A percentile compares a stretch with the other conserved stretches of the same genome.
phyloP scores from a whole-genome alignment of 2,113 vertebrate genomes.

The Chitala chitala region DNA sequence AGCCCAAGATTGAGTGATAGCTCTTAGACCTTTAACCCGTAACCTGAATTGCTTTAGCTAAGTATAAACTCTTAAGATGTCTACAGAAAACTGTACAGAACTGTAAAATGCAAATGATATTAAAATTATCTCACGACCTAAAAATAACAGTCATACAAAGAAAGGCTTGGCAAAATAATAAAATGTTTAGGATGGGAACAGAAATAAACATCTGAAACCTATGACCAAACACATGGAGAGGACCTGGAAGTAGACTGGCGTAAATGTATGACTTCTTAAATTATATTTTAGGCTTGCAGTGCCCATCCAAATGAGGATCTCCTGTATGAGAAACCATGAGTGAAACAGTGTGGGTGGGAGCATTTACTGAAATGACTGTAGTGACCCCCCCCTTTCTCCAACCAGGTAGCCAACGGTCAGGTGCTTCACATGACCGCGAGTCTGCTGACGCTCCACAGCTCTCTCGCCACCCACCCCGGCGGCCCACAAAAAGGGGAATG shows the following conservation, averaged over 20 bases:
- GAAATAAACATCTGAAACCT: not conserved
- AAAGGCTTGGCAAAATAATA: not conserved
- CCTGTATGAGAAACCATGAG: not conserved
- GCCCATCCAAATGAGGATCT: slow-evolving; percentile 14
- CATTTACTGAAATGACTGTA: not conserved
- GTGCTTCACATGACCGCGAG: not conserved
- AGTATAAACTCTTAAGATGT: no score
- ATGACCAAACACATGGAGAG: not conserved
- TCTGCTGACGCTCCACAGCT: not conserved
- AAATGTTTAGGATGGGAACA: not conserved
- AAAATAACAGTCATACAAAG: not conserved
- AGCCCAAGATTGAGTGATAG: no score
- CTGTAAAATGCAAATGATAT: no score
- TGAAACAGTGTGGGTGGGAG: slow-evolving; percentile 12
- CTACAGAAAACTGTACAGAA: no score
- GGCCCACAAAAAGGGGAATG: not conserved
- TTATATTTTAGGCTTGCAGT: slow-evolving; percentile 4
- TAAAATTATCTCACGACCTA: no score
- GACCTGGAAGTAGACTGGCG: not conserved
- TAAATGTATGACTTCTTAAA: not conserved
- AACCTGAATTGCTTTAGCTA: no score
- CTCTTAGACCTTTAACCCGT: no score
- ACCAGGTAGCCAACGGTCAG: not conserved
- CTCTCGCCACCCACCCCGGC: not conserved
- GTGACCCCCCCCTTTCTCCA: not conserved